A percentile compares a stretch with the other conserved stretches of the same genome.
These are phyloP conservation scores for Odontophorus gujanensis DNA, from an alignment of 2,113 vertebrate genomes.

Conservation along the genomic window DNA sequence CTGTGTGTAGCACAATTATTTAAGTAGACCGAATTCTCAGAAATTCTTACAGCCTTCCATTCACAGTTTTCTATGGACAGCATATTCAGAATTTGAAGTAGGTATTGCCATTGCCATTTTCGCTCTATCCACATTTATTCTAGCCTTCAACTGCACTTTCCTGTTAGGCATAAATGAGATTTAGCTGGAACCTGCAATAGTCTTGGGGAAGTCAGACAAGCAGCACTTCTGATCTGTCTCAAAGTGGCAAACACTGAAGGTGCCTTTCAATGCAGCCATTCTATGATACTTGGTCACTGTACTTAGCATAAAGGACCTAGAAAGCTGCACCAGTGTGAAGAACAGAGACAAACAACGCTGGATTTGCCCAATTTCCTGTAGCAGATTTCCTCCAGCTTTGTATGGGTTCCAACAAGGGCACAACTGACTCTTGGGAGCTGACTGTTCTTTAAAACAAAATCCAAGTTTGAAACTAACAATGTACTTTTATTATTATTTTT, in stretches of 20 bases:
- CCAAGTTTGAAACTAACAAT: background rate
- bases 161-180: rapidly evolving
- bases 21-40: background rate
- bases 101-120: background rate
- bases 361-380: background rate
- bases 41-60: background rate
- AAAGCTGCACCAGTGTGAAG: background rate
- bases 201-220: background rate
- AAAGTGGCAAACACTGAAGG: background rate
- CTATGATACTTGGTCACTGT: background rate
- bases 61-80: background rate
- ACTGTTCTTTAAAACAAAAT: background rate
- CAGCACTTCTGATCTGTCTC: background rate
- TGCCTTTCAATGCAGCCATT: no score
- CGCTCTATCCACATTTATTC: background rate
- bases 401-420: background rate
- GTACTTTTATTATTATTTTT: background rate
- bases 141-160: background rate
- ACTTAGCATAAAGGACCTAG: background rate
- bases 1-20: background rate
- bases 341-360: background rate
- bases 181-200: background rate
- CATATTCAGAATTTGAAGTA: background rate
- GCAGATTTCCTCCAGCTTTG: background rate
- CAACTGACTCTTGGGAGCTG: background rate